Base-by-base conservation (phyloP, 2,888 invertebrate species). In the Eugnorisma glareosa region DNA sequence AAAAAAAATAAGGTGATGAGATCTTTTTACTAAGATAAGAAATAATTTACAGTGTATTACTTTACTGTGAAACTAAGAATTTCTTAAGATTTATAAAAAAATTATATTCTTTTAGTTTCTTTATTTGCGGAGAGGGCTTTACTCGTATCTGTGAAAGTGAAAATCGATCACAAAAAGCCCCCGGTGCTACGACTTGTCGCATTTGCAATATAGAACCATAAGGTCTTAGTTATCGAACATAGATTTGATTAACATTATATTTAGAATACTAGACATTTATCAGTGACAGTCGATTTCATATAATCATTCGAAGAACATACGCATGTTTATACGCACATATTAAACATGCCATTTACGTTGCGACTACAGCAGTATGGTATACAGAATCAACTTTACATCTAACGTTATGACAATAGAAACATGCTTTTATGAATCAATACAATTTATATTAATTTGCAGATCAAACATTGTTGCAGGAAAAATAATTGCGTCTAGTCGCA, bases 11-110 rank as follows among this genome's bases (percentile, higher is more conserved):
- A 96, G 96, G 95, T 94, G 93, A 96, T 96, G 96, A 96, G 96
- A 96, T 96, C 96, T 96, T 96, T 96, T 96, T 96, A 96, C 96
- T 96, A 96, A 95, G 94, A 95, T 96, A 96, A 96, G 96, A 96
- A 95, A 95, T 88, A 96, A 95, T 94, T 95, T 96, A 96, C 95
- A 96, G 93, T 93, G 93, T 92, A 94, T 94, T 94, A 94, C 93
- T 88, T 95, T 93, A 94, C 94, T 95, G 95, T 95, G 95, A 94
- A 96, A 96, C 95, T 95, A 95, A 96, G 93, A 94, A 94, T 92
- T 94, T 93, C 92, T 95, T 95, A 95, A 91, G 92, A 94, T 94
- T 94, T 93, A 95, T 94, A 92, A 92, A 95, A 94, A 94, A 89
- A 89, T 89, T 89, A 88, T 88, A 89, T 89, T 88, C 85, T 80